phyloP scores from a whole-genome alignment of 2,113 vertebrate genomes.

The Pteruthius melanotis region DNA sequence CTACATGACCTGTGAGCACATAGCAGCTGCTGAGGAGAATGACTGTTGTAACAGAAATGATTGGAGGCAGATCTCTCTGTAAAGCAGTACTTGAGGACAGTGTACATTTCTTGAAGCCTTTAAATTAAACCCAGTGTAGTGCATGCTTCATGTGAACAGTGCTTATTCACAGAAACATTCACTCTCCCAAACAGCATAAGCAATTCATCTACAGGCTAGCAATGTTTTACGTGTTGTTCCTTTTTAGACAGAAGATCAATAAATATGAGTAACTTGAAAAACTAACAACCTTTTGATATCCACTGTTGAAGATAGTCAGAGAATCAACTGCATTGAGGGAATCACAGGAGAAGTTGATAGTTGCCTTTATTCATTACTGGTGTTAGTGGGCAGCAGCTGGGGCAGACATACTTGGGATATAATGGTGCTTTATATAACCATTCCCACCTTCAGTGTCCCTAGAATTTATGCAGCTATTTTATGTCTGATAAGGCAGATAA shows the following conservation, averaged over 20 bases:
- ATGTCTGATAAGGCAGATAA: not conserved
- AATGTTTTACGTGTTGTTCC: not conserved
- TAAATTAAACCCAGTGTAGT: not conserved
- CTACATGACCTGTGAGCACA: not conserved
- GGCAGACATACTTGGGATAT: not conserved
- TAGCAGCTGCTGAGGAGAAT: not conserved
- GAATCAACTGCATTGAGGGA: not conserved
- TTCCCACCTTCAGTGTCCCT: not conserved
- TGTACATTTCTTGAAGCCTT: not conserved
- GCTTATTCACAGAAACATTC: not conserved
- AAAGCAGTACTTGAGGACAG: not conserved
- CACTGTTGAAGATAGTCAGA: not conserved
- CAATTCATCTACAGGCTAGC: not conserved
- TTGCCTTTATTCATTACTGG: not conserved
- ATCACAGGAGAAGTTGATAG: not conserved
- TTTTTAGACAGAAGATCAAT: slow-evolving; percentile 26
- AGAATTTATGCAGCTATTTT: not conserved
- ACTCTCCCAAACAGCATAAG: not conserved
- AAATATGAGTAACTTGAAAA: slow-evolving; percentile 10
- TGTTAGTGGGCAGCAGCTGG: not conserved
- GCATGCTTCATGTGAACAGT: not conserved
- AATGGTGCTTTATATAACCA: not conserved
- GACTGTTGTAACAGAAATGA: not conserved
- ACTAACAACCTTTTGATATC: not conserved
- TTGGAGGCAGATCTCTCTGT: not conserved